Evolutionary conservation across 92 coral and sea anemone genomes (phyloP), one percentile per base, ranked within the genome.

Genomic region (Epizoanthus illoricatus): DNA sequence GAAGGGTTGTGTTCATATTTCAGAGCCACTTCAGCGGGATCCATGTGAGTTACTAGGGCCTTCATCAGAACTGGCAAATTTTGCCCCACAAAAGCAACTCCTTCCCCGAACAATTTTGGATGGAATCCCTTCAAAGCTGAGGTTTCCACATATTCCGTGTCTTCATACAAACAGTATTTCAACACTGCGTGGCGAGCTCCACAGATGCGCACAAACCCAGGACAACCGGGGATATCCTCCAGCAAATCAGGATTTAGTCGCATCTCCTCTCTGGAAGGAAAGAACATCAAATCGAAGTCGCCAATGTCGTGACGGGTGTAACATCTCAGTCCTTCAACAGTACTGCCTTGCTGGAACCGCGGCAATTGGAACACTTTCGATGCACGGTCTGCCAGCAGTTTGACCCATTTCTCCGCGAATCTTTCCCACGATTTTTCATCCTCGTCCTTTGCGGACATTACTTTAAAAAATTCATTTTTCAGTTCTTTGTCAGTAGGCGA

Each of bases 201-300:
- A 36, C 69, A 60, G 85, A 91, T 90, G 47, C 85, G 85, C 10
- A 84, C 90, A 65, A 74, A 87, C 15, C 84, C 83, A 54, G 88
- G 90, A 21, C 71, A 63, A 15, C 19, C 81, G 8, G 63, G 49
- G 18, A 76, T 76, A 20, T 79, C 47, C 55, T 89, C 89, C 20
- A 91, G 57, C 58, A 89, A 62, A n/a, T 89, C 88, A 3, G 81
- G 84, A 60, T 65, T 11, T 20, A 91, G 59, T 74, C 28, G 40
- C 42, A 71, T 70, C 60, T 84, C 78, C 0, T 89, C 90, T 8
- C 86, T 61, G 17, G 49, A 61, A 0, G 94, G 86, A 60, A 67
- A 89, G 57, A 91, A 66, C 87, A 89, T 73, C 18, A 91, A 45
- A 55, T 91, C 95, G 4, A 89, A 52, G 75, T 91, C 92, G 7